These are phyloP conservation scores for human DNA, from an alignment of 2,113 vertebrate genomes.

Conservation along the genomic window GRCh38 chr3:38115501-38116000, in stretches of 20 bases:
- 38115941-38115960: background rate
- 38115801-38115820: background rate
- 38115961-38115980: background rate
- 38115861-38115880: background rate
- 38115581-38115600: too few relatives aligned
- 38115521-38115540: background rate
- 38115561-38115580: background rate
- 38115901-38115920: background rate
- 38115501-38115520: background rate
- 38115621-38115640: background rate
- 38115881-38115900: background rate
- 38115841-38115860: background rate
- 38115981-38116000: background rate
- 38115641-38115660: background rate
- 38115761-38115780: background rate
- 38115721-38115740: background rate
- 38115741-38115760: background rate
- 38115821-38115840: background rate
- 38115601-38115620: background rate
- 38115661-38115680: background rate
- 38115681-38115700: background rate
- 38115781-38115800: background rate
- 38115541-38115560: fast-evolving
- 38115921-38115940: background rate
- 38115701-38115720: background rate